Evolutionary conservation across 2,797 vertebrate genomes (phyloP), one percentile per base, ranked within the genome.

Genomic region (Xenopus petersii): DNA sequence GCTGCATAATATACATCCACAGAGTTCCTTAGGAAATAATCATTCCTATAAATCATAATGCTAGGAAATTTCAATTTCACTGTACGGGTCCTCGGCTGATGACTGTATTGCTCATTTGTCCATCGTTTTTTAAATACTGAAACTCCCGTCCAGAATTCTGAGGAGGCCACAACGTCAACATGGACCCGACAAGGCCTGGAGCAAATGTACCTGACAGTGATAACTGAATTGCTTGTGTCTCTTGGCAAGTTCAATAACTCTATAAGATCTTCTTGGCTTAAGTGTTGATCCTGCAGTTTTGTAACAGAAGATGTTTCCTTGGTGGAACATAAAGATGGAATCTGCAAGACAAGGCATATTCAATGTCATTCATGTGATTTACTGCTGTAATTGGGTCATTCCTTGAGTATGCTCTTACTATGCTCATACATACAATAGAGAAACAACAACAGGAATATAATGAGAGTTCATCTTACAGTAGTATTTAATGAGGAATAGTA

Each of bases 121-220:
- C 95, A 97, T 49, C 86, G 89, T 79, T 84, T 95, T 80, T 91
- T 94, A 77, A 95, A 97, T 51, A 96, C 87, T 0, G 90, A 83
- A 15, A 93, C 84, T 81, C 90, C 91, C 63, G 86, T 91, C 82
- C 85, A 87, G 79, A 86, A 89, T 77, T 92, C 91, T 0, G 92
- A 92, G 2, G 94, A 92, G 62, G 91, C 91, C 1, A 93, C 82
- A 0, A 93, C 92, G 85, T 97, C 94, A 77, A 97, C 66, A n/a
- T 76, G 84, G 30, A 97, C 70, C 26, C 85, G 81, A 82, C 96
- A 97, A 30, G 93, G 92, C 81, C 83, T 81, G 48, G 93, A 92
- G 87, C 97, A 98, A 16, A 83, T 87, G 83, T 95, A 96, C 12
- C 83, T 86, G 66, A 97, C 87, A 0, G 78, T 89, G 83, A 94